Evolutionary conservation across 2,888 invertebrate species (phyloP).

Genomic region (Hirtodrosophila alboralis): DNA sequence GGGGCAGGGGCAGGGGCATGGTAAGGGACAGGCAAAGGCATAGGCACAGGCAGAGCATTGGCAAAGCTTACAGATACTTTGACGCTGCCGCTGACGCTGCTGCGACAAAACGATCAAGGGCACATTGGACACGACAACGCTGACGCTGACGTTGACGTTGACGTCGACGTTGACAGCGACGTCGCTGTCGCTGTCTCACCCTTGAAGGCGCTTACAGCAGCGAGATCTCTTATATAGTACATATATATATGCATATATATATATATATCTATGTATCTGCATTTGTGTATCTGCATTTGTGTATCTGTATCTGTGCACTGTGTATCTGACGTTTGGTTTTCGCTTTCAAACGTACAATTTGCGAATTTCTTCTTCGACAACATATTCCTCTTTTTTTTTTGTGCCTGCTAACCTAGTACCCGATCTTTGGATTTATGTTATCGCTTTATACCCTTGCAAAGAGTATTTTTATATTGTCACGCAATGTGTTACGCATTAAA

Average conservation of each 20-base stretch:
- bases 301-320: constrained; percentile 32
- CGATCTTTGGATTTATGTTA: constrained; percentile 53
- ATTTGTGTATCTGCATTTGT: constrained; percentile 24
- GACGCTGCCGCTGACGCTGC: constrained; percentile 27
- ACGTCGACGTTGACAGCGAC: constrained; percentile 15
- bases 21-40: constrained; percentile 35
- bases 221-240: constrained; percentile 25
- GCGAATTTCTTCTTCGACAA: constrained; percentile 70
- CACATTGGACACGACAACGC: constrained; percentile 75
- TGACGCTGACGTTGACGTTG: constrained; percentile 28
- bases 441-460: background rate
- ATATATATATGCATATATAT: constrained; percentile 20
- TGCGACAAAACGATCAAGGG: constrained; percentile 77
- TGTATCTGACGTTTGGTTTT: constrained; percentile 64
- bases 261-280: constrained; percentile 29
- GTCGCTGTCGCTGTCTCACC: constrained; percentile 58
- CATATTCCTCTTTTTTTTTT: constrained; percentile 45
- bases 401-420: constrained; percentile 78
- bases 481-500: too few species aligned
- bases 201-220: constrained; percentile 75
- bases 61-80: constrained; percentile 64
- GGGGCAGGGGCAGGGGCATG: too few species aligned
- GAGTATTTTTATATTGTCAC: background rate
- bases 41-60: constrained; percentile 9
- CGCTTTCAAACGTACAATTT: constrained; percentile 77